Evolutionary conservation across 2,888 invertebrate genomes (phyloP).

Genomic region (Aleiodes leptofemur): DNA sequence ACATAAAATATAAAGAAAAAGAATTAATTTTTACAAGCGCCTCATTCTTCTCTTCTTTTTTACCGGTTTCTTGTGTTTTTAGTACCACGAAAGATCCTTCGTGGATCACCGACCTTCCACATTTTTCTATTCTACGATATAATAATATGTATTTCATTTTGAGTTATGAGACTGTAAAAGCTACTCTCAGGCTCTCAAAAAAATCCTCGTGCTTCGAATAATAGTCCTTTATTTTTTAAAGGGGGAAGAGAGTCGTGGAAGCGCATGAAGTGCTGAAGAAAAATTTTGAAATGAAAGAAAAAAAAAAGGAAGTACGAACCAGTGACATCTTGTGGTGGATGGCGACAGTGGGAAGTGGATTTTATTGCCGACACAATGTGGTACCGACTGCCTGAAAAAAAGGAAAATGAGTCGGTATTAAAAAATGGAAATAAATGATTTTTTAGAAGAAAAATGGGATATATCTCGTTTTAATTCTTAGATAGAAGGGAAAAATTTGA

Average conservation of each 20-base stretch:
- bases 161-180: conserved; percentile 43
- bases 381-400: conserved; percentile 10
- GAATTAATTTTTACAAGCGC: too few species aligned
- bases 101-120: conserved; percentile 29
- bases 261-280: background rate
- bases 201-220: background rate
- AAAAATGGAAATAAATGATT: background rate
- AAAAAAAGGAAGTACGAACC: conserved; percentile 5
- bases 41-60: background rate
- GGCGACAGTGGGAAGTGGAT: background rate
- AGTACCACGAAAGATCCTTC: conserved; percentile 14
- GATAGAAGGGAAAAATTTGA: too few species aligned
- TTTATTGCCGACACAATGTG: background rate
- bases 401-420: background rate
- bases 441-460: too few species aligned
- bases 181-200: conserved; percentile 12
- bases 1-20: conserved; percentile 4
- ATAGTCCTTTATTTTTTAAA: background rate
- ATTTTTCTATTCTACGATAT: conserved; percentile 16
- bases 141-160: conserved; percentile 41
- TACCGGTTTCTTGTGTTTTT: background rate
- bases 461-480: too few species aligned
- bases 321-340: background rate
- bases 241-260: too few species aligned
- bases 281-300: background rate